These are phyloP conservation scores for Passer domesticus DNA, from an alignment of 2,113 vertebrate genomes.

Conservation along the genomic window DNA sequence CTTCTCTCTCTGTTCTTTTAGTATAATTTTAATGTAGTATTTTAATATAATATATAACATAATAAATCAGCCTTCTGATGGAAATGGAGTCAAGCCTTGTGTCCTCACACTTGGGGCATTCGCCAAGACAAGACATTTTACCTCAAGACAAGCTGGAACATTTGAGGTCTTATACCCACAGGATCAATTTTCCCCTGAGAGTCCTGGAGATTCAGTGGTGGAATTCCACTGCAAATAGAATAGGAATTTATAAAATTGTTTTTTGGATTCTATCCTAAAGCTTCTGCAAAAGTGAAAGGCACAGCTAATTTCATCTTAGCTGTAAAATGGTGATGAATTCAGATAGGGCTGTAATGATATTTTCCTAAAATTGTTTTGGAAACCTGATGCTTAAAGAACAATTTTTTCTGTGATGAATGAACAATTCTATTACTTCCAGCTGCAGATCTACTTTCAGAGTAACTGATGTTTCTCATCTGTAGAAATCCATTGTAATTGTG, in stretches of 20 bases:
- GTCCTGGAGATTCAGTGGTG: background rate
- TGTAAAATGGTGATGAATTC: slow-evolving; percentile 9
- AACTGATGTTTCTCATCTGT: background rate
- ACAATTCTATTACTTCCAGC: background rate
- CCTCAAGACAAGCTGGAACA: background rate
- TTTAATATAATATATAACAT: too few species aligned
- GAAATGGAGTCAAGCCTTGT: too few species aligned
- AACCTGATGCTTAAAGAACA: background rate
- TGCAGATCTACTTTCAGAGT: background rate
- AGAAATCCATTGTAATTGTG: background rate
- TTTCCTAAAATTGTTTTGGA: background rate
- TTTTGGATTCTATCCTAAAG: background rate
- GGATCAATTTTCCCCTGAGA: background rate
- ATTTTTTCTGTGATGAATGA: background rate
- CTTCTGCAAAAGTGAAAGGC: background rate
- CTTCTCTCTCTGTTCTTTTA: too few species aligned
- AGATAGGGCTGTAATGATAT: background rate
- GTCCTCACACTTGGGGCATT: too few species aligned
- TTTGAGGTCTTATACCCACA: background rate
- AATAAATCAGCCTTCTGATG: too few species aligned
- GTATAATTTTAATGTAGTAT: too few species aligned
- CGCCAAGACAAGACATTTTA: background rate
- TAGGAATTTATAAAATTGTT: background rate
- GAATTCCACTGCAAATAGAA: background rate
- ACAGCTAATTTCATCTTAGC: background rate